Conservation (phyloP, 2,113 vertebrate genomes). For the Gorsachius goisagi region DNA sequence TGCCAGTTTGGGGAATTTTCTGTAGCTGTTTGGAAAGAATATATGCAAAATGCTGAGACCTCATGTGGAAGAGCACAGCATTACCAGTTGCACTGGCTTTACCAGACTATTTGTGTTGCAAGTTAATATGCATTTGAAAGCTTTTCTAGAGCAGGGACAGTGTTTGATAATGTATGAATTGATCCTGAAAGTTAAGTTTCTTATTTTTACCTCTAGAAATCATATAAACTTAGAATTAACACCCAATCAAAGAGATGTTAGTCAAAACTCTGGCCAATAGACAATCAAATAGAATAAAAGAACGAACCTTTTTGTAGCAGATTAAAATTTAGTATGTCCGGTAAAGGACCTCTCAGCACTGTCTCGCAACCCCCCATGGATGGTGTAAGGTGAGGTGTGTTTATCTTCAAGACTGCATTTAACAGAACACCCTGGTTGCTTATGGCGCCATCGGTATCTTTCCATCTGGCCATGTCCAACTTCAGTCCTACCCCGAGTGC, state of each 20-base stretch:
- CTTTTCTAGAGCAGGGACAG: background rate
- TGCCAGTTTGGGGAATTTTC: background rate
- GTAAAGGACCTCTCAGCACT: background rate
- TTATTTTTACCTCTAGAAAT: background rate
- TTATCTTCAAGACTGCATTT: slow-evolving; percentile 44
- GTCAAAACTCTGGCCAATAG: background rate
- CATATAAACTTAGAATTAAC: background rate
- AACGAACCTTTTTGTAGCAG: background rate
- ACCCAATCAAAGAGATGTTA: background rate
- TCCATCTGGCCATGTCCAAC: background rate
- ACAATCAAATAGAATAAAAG: background rate
- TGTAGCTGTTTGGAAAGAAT: background rate
- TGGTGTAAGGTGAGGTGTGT: background rate
- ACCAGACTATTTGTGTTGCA: background rate
- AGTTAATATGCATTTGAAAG: background rate
- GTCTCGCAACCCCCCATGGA: background rate
- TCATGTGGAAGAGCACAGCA: background rate
- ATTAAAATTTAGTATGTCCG: background rate
- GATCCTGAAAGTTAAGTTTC: background rate
- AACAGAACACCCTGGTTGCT: background rate
- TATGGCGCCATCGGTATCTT: background rate
- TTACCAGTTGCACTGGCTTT: background rate
- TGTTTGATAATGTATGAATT: background rate
- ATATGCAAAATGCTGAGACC: background rate
- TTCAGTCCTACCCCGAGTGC: background rate